Base-by-base conservation (phyloP, 2,888 invertebrate genomes). In the Tenthredo mesomela region DNA sequence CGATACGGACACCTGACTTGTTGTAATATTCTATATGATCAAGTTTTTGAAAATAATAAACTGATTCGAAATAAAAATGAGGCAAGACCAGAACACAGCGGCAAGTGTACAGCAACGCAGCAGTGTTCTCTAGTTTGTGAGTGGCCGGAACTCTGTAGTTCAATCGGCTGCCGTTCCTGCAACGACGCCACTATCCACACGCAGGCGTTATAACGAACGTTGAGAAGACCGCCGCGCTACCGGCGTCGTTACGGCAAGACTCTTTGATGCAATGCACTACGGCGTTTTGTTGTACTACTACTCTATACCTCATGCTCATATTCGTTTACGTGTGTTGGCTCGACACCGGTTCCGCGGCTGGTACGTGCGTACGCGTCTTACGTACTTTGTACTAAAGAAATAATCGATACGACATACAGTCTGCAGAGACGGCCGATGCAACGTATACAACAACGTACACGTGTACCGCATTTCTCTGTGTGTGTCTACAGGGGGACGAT, bases 31-130 rank as follows among this genome's bases (percentile, higher is more conserved):
- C 21, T 21, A 12, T 10, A 3, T 6, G 4, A 58, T n/a, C 15
- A 25, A 29, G 25, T 40, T 25, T 25, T 77, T 10, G 29, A 77
- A 77, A 47, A 54, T 77, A 77, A 54, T 50, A 77, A 50, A 77
- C 77, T 77, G 77, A 54, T 54, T 77, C 54, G 50, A 25, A 65
- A 71, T 88, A 86, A 84, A 84, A 75, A 84, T 77, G 47, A 50
- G 54, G 77, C 77, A 29, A 54, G 33, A 77, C 71, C 18, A n/a
- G 54, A n/a, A n/a, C 67, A 33, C 33, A 67, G 43, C 58, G 84
- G 84, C 84, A 58, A 82, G 82, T 82, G 82, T 43, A 50, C 82
- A 73, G 43, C 50, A 33, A 40, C 83, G 47, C 77, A 54, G 77
- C 77, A 50, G 29, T 50, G 71, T 77, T 54, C 54, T 77, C 77